Conservation (phyloP, 2,888 invertebrate species). For the Aleiodes alternator region DNA sequence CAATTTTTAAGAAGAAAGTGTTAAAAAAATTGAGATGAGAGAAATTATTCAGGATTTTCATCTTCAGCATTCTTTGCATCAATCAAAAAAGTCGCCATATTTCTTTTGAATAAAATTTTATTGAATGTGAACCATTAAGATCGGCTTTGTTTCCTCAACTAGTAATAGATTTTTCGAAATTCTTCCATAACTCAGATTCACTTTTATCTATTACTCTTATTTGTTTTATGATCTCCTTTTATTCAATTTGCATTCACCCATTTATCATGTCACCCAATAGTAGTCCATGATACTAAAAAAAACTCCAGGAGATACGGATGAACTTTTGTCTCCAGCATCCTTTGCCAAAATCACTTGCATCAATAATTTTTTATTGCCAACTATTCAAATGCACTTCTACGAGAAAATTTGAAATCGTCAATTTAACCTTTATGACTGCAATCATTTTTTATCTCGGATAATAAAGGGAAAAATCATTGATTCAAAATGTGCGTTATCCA, state of each 20-base stretch:
- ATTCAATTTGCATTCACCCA: slow-evolving; percentile 4
- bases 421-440: not conserved
- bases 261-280: slow-evolving; percentile 16
- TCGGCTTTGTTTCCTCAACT: too few species aligned
- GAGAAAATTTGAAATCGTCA: not conserved
- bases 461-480: too few species aligned
- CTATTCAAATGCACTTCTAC: not conserved
- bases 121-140: too few species aligned
- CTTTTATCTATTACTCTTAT: not conserved
- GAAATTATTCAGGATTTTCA: too few species aligned
- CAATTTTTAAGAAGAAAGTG: too few species aligned
- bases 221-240: not conserved
- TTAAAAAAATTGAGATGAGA: too few species aligned
- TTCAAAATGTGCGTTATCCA: too few species aligned
- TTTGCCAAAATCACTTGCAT: not conserved
- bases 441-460: too few species aligned
- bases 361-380: slow-evolving; percentile 24
- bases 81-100: too few species aligned
- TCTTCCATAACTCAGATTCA: not conserved
- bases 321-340: not conserved
- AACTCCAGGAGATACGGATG: not conserved
- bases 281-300: not conserved
- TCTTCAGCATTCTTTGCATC: too few species aligned
- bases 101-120: too few species aligned
- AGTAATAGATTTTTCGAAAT: too few species aligned